phyloP scores from a whole-genome alignment of 1,140 invertebrate genomes.

The Pseudomyrmex sp. region DNA sequence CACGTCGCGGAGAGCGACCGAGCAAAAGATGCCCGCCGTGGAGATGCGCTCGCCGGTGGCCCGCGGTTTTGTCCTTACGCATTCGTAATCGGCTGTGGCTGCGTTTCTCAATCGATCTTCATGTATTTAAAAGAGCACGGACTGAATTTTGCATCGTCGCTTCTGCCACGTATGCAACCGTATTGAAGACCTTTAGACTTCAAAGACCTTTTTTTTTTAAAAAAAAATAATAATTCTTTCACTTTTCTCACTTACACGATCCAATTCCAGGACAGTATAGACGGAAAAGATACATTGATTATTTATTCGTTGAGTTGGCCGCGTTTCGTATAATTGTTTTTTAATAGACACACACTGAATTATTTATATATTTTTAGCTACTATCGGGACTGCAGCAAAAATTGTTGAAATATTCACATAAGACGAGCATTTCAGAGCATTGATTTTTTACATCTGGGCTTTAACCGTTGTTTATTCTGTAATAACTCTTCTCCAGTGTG shows the following conservation, averaged over 20 bases:
- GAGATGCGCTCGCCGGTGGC: conserved; percentile 2
- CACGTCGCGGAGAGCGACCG: conserved; percentile 59
- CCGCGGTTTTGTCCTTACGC: conserved; percentile 1
- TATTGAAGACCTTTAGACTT: neutral
- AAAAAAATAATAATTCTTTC: neutral
- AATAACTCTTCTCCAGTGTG: neutral
- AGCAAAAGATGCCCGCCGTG: neutral
- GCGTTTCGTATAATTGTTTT: neutral
- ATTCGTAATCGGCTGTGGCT: neutral
- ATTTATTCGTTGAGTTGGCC: neutral
- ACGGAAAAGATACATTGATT: neutral
- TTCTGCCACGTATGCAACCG: neutral
- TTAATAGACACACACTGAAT: neutral
- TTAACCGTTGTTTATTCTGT: neutral
- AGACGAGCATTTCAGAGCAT: neutral
- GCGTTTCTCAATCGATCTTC: conserved; percentile 5
- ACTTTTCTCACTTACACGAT: neutral
- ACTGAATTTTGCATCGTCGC: neutral
- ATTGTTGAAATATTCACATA: too few relatives aligned
- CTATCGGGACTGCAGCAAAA: too few relatives aligned
- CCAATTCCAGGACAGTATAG: neutral
- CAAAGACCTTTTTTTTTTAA: neutral
- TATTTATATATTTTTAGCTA: neutral
- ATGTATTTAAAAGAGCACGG: neutral
- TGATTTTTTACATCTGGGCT: neutral